Percentiles rank a stretch among this genome's conserved stretches.
phyloP scores from a whole-genome alignment of 1,140 invertebrate genomes.

The Aphelenchoides fujianensis region DNA sequence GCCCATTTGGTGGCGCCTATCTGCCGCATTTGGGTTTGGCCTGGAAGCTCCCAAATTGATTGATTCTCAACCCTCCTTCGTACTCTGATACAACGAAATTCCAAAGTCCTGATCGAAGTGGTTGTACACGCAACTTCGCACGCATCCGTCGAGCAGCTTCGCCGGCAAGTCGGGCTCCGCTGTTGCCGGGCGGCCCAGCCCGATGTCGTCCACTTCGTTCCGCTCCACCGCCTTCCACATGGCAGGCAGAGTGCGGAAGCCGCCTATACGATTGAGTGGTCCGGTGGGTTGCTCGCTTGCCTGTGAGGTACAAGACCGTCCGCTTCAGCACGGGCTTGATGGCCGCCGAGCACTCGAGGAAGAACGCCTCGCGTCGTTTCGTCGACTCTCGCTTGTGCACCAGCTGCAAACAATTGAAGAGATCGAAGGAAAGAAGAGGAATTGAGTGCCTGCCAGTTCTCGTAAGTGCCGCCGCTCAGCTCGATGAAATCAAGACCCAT shows the following conservation, averaged over 20 bases:
- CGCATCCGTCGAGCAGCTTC: conserved; percentile 5
- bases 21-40: conserved; percentile 21
- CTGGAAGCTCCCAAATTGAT: conserved; percentile 15
- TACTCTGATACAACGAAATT: conserved; percentile 10
- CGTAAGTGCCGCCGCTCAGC: conserved; percentile 48
- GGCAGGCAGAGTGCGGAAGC: conserved; percentile 8
- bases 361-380: conserved; percentile 30
- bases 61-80: conserved; percentile 17
- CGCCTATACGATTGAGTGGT: too few species aligned
- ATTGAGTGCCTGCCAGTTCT: too few species aligned
- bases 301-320: conserved; percentile 17
- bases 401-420: too few species aligned
- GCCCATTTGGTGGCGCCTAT: background rate
- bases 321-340: conserved; percentile 24
- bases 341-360: conserved; percentile 11
- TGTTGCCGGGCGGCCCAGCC: conserved; percentile 1
- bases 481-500: conserved; percentile 50
- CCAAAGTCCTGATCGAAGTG: conserved; percentile 10
- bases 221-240: background rate
- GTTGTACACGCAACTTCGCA: conserved; percentile 14
- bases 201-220: conserved; percentile 9
- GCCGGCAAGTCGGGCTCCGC: conserved; percentile 15
- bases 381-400: conserved; percentile 39
- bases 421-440: too few species aligned
- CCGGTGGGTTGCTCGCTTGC: too few species aligned